These are phyloP conservation scores for Cryptoblepharus egeriae DNA, from an alignment of 2,797 vertebrate genomes.

Conservation along the genomic window DNA sequence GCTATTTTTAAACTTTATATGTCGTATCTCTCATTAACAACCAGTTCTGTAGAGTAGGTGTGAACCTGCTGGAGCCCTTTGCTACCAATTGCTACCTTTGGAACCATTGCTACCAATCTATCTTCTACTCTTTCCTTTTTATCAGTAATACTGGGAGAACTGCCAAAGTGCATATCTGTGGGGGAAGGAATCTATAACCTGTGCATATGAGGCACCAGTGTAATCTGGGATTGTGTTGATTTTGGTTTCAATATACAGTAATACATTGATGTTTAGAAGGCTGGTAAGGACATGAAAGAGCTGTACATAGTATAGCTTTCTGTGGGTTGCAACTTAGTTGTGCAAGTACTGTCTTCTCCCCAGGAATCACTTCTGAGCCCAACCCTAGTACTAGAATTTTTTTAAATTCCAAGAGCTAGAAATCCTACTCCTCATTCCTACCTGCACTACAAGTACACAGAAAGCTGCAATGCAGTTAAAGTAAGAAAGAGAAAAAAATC, in stretches of 20 bases:
- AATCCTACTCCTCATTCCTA: conserved; percentile 46
- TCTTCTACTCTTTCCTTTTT: too few relatives aligned
- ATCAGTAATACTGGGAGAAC: too few relatives aligned
- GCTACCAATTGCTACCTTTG: too few relatives aligned
- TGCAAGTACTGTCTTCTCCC: background rate
- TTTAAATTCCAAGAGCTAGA: background rate
- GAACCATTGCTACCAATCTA: too few relatives aligned
- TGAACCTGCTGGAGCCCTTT: too few relatives aligned
- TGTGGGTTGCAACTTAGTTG: background rate
- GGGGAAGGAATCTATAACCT: too few relatives aligned
- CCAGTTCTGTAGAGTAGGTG: too few relatives aligned
- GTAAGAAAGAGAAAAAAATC: conserved; percentile 41
- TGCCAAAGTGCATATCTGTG: too few relatives aligned
- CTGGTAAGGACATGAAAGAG: background rate
- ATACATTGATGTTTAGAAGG: background rate
- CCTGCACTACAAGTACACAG: conserved; percentile 39
- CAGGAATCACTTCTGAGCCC: background rate
- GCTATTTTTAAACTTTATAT: too few relatives aligned
- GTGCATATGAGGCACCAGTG: background rate
- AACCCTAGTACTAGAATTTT: background rate
- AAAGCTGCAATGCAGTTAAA: conserved; percentile 55
- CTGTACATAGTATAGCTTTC: background rate
- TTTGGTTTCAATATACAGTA: background rate
- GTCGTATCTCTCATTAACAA: too few relatives aligned
- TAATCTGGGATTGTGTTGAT: background rate